Base-by-base conservation (phyloP, 2,797 vertebrate species). In the Champsocephalus gunnari region DNA sequence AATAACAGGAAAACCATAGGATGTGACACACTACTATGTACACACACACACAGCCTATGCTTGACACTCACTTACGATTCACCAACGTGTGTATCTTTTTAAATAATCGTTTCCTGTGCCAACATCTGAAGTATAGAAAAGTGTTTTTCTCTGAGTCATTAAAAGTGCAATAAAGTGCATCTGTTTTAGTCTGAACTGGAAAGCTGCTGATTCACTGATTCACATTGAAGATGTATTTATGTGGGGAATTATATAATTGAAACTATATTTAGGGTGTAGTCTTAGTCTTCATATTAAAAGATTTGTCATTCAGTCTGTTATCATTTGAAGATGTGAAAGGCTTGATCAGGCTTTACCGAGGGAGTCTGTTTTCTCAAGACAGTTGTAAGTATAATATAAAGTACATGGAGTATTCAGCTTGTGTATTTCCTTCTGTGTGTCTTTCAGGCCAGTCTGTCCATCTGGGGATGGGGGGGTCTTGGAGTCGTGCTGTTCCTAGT, bases 381-480 rank as follows among this genome's bases (percentile, higher is more conserved):
- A 7, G 10, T 16, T 73, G 58, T 6, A 69, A 45, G 48, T 55
- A 14, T 43, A 49, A 65, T 2, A 11, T 56, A 5, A 19, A 55
- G 6, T 53, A 3, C 9, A 17, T 0, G 1, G 28, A 60, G 11
- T 67, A 47, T 78, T 73, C 58, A 53, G 3, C 4, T 6, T 74
- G 10, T 86, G 4, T 79, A 81, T 64, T 84, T 9, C 85, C 28
- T 65, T 16, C 34, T 61, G 9, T 83, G 6, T 82, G 11, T 86
- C 48, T 96, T 96, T 79, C 94, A 99, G 98, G 96, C 96, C 94
- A 98, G 96, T 96, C 95, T 97, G 89, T 98, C 98, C 95, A 94
- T 97, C 96, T 99, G 96, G 98, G 98, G 97, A 98, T 99, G 98
- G 98, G 97, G 97, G 96, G 95, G 97, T 95, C 97, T 99, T 91